Conservation (phyloP, 2,888 invertebrate species). For the Eulithis testata region DNA sequence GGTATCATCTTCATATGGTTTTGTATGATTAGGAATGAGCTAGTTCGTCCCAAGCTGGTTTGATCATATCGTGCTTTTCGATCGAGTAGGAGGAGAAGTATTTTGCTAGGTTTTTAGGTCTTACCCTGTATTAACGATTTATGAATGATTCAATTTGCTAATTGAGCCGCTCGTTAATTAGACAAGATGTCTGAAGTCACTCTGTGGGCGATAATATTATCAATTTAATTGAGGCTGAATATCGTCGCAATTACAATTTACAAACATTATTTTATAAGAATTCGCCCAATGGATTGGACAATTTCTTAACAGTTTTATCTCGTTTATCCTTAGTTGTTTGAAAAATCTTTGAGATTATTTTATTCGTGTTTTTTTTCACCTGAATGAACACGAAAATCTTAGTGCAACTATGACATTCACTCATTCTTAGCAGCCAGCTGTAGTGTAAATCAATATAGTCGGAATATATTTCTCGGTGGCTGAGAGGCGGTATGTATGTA, state of each 20-base stretch:
- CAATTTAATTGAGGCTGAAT: constrained; percentile 41
- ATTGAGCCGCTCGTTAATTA: constrained; percentile 59
- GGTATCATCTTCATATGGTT: too few species aligned
- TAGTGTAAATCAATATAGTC: constrained; percentile 3
- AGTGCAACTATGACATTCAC: constrained; percentile 13
- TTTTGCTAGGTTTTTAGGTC: too few species aligned
- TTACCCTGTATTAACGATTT: constrained; percentile 30
- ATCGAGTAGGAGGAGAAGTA: too few species aligned
- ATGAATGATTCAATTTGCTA: constrained; percentile 64
- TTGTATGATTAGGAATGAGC: too few species aligned
- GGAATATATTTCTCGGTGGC: constrained; percentile 5
- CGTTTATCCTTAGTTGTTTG: too few species aligned
- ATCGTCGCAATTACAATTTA: background rate
- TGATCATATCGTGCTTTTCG: too few species aligned
- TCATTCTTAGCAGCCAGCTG: constrained; percentile 18
- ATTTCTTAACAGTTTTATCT: too few species aligned
- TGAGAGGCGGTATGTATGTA: background rate
- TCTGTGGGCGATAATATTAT: constrained; percentile 38
- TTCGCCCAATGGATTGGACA: too few species aligned
- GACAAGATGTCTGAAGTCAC: constrained; percentile 53
- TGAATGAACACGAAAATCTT: constrained; percentile 9
- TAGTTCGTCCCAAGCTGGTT: too few species aligned
- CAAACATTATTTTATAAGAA: background rate
- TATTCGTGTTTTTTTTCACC: too few species aligned
- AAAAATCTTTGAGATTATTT: too few species aligned